Evolutionary conservation across 2,113 vertebrate genomes (phyloP).

Genomic region (Pseudois nayaur): DNA sequence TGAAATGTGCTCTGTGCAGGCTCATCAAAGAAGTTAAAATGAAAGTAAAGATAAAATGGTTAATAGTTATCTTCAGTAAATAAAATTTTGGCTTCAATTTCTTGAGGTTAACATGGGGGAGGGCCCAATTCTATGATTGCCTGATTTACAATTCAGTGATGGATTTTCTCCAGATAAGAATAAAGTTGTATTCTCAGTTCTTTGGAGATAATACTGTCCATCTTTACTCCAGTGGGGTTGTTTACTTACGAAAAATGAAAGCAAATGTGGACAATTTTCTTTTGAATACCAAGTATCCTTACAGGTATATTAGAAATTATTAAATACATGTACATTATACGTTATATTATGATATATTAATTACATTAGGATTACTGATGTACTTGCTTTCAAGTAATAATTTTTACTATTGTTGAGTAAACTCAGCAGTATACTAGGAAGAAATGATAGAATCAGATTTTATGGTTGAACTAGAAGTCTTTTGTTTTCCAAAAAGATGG

Average conservation of each 20-base stretch:
- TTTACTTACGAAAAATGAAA: constrained; percentile 1
- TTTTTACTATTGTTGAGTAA: neutral
- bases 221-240: neutral
- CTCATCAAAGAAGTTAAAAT: neutral
- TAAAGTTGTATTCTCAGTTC: constrained; percentile 4
- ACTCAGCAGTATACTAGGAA: neutral
- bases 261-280: neutral
- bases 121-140: neutral
- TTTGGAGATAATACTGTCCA: neutral
- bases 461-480: neutral
- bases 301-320: neutral
- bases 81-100: constrained; percentile 21
- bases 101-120: neutral
- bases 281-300: neutral
- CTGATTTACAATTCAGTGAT: neutral
- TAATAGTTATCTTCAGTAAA: neutral
- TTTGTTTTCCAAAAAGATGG: neutral
- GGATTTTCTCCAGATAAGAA: neutral
- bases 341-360: neutral
- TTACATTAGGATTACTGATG: neutral
- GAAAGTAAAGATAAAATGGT: constrained; percentile 22
- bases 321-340: neutral
- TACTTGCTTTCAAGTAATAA: neutral
- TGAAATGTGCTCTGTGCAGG: neutral
- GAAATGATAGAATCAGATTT: neutral